A percentile compares a stretch with the other conserved stretches of the same genome.
Conservation (phyloP, 2,888 invertebrate species). For the Gari tellinella region DNA sequence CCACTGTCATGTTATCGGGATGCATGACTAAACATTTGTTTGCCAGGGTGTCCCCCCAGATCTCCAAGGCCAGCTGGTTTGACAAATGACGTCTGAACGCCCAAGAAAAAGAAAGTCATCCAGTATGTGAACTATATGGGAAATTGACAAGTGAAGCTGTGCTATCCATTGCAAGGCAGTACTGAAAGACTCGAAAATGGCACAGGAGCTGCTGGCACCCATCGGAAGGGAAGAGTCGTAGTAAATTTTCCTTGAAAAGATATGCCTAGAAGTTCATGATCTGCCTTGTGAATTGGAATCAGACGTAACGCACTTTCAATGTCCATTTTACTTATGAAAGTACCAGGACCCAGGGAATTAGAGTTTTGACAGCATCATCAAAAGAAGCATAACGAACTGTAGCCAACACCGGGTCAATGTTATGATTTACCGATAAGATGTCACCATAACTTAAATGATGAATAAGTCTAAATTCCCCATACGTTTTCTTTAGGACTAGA, state of each 20-base stretch:
- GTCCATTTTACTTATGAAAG: conserved; percentile 41
- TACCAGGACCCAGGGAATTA: conserved; percentile 11
- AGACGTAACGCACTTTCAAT: conserved; percentile 35
- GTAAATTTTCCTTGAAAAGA: conserved; percentile 23
- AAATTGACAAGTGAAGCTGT: background rate
- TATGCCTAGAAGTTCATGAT: conserved; percentile 45
- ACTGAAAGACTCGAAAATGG: conserved; percentile 47
- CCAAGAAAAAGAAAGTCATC: conserved; percentile 45
- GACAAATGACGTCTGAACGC: background rate
- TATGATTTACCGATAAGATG: conserved; percentile 42
- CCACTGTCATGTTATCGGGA: too few relatives aligned
- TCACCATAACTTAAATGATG: conserved; percentile 48
- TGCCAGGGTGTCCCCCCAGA: too few relatives aligned
- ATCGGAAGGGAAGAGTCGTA: conserved; percentile 35
- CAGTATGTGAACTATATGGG: conserved; percentile 29
- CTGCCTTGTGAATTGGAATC: conserved; percentile 37
- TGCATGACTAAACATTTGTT: too few relatives aligned
- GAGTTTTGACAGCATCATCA: conserved; percentile 27
- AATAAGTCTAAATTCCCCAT: conserved; percentile 37
- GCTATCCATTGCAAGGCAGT: conserved; percentile 27
- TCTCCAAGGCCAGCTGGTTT: too few relatives aligned
- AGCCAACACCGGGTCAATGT: conserved; percentile 10
- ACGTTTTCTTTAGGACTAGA: conserved; percentile 38
- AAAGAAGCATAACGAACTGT: conserved; percentile 32
- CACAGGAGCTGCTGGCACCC: conserved; percentile 36